Conservation (phyloP, 2,113 vertebrate species). For the Enhydra lutris region DNA sequence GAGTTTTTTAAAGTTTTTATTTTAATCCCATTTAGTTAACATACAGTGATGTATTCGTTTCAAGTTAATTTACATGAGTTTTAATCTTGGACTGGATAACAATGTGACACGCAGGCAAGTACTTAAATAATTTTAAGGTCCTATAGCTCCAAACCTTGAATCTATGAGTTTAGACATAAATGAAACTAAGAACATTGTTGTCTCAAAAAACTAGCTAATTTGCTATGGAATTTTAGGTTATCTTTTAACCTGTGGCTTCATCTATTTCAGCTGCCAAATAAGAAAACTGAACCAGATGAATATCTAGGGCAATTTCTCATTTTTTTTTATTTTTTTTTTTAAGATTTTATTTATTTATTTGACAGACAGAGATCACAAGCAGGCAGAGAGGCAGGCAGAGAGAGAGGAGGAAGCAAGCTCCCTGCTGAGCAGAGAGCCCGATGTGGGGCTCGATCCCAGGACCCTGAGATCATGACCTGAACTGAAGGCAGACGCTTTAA, state of each 20-base stretch:
- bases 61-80: background rate
- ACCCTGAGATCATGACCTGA: no score
- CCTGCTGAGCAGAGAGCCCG: no score
- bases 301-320: background rate
- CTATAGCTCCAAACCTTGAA: background rate
- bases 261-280: background rate
- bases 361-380: no score
- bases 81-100: background rate
- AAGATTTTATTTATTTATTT: no score
- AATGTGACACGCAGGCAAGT: background rate
- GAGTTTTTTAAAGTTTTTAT: background rate
- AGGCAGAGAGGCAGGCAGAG: no score
- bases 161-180: background rate
- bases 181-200: background rate
- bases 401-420: no score
- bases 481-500: no score
- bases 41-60: background rate
- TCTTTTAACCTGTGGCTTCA: background rate
- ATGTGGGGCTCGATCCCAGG: no score
- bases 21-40: background rate
- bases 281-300: background rate
- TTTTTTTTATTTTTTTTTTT: background rate
- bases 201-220: background rate
- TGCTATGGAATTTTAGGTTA: background rate
- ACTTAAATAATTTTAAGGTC: background rate